These are phyloP conservation scores for Aporophyla nigra DNA, from an alignment of 2,888 invertebrate species.

Conservation along the genomic window DNA sequence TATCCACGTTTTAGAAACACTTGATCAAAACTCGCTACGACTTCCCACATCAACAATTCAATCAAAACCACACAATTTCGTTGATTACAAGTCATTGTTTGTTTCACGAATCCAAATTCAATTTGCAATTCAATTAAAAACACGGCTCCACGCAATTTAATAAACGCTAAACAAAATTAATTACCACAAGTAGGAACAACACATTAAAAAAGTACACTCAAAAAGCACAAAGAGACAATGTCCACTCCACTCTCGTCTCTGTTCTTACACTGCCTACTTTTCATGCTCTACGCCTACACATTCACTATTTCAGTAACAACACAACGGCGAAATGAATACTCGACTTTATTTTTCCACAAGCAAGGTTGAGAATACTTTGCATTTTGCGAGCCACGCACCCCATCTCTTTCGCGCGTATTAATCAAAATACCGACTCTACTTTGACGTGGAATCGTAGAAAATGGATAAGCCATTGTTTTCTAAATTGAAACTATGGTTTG, in stretches of 20 bases:
- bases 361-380: slow-evolving; percentile 75
- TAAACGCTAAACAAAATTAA: slow-evolving; percentile 62
- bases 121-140: slow-evolving; percentile 59
- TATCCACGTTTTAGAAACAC: slow-evolving; percentile 8
- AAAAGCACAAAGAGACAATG: slow-evolving; percentile 76
- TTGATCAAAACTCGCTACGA: slow-evolving; percentile 35
- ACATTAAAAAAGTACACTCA: slow-evolving; percentile 66
- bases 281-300: slow-evolving; percentile 90
- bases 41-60: background rate
- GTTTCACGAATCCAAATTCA: slow-evolving; percentile 38
- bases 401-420: slow-evolving; percentile 90
- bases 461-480: slow-evolving; percentile 91
- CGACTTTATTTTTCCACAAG: slow-evolving; percentile 75
- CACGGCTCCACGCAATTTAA: slow-evolving; percentile 58
- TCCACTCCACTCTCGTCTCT: slow-evolving; percentile 83
- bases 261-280: slow-evolving; percentile 90
- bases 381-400: slow-evolving; percentile 77
- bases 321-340: slow-evolving; percentile 74
- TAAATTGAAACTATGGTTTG: slow-evolving; percentile 90
- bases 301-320: slow-evolving; percentile 88
- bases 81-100: slow-evolving; percentile 43
- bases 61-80: slow-evolving; percentile 32
- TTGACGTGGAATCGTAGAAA: slow-evolving; percentile 90
- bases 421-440: slow-evolving; percentile 90
- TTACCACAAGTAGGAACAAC: slow-evolving; percentile 61